Conservation (phyloP, 2,888 invertebrate genomes). For the Prionchulus punctatus region DNA sequence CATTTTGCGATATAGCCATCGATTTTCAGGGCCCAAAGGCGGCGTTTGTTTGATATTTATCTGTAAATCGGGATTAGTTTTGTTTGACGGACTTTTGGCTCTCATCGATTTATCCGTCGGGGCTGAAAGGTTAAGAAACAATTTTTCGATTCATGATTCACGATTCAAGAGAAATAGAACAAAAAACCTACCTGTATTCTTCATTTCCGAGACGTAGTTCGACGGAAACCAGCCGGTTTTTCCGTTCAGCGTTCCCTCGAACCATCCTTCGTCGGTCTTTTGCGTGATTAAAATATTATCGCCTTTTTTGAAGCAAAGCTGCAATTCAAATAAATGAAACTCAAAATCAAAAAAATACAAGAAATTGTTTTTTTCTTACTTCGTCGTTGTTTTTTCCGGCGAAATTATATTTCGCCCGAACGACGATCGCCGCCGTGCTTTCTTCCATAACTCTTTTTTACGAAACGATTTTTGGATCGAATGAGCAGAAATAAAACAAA, state of each 20-base stretch:
- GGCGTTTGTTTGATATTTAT: too few species aligned
- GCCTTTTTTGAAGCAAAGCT: slow-evolving; percentile 83
- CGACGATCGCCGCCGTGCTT: slow-evolving; percentile 31
- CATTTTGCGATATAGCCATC: slow-evolving; percentile 30
- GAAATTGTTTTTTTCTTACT: slow-evolving; percentile 38
- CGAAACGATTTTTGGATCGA: too few species aligned
- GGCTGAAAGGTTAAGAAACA: too few species aligned
- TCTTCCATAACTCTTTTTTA: too few species aligned
- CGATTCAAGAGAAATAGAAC: not conserved
- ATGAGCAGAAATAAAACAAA: too few species aligned
- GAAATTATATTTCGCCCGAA: slow-evolving; percentile 79
- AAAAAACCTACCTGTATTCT: not conserved
- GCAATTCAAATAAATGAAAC: slow-evolving; percentile 22
- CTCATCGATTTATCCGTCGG: not conserved
- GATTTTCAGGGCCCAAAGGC: too few species aligned
- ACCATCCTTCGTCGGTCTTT: slow-evolving; percentile 91
- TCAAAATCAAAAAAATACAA: slow-evolving; percentile 22
- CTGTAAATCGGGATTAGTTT: not conserved
- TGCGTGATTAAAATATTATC: slow-evolving; percentile 93
- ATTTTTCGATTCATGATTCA: too few species aligned
- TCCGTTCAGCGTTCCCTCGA: slow-evolving; percentile 90
- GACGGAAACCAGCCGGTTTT: slow-evolving; percentile 97
- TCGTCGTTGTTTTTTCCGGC: slow-evolving; percentile 95
- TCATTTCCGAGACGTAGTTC: slow-evolving; percentile 55
- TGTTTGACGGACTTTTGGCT: not conserved